Conservation (phyloP, 2,797 vertebrate species). For the Pipistrellus pygmaeus region DNA sequence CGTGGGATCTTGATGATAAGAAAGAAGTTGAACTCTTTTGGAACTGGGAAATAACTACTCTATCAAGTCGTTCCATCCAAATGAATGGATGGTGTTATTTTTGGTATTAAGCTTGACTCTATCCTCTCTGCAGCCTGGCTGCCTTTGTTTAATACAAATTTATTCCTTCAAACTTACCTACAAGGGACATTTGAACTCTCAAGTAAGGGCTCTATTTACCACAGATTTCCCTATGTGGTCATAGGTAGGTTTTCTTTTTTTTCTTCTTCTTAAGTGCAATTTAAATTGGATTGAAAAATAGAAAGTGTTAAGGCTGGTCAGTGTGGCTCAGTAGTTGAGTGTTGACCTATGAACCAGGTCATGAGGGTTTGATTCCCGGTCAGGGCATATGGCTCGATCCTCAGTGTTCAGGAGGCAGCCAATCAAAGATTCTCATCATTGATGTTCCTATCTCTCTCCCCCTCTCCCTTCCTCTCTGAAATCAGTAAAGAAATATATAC, state of each 20-base stretch:
- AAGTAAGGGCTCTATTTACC: background rate
- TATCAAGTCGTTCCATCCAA: conserved; percentile 4
- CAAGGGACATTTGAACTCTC: background rate
- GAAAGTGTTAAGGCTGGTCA: background rate
- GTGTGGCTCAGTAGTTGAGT: too few relatives aligned
- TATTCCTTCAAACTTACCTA: background rate
- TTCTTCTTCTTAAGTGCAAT: background rate
- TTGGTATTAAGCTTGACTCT: conserved; percentile 53
- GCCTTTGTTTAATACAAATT: conserved; percentile 39
- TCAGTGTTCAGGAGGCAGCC: too few relatives aligned
- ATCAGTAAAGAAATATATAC: too few relatives aligned
- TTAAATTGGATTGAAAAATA: conserved; percentile 52
- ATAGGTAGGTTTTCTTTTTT: background rate
- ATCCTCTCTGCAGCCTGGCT: background rate
- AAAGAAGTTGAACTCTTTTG: conserved; percentile 74
- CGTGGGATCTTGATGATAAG: conserved; percentile 80
- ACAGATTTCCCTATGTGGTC: conserved; percentile 27
- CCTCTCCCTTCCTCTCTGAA: too few relatives aligned
- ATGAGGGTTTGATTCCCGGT: too few relatives aligned
- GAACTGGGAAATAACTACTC: conserved; percentile 63
- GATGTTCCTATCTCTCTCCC: too few relatives aligned
- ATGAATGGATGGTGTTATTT: conserved; percentile 60
- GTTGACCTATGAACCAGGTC: too few relatives aligned
- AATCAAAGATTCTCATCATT: too few relatives aligned
- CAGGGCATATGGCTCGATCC: too few relatives aligned